Percentiles rank a stretch among this genome's conserved stretches.
Evolutionary conservation across 2,113 vertebrate genomes (phyloP).

Genomic region (Bettongia penicillata): DNA sequence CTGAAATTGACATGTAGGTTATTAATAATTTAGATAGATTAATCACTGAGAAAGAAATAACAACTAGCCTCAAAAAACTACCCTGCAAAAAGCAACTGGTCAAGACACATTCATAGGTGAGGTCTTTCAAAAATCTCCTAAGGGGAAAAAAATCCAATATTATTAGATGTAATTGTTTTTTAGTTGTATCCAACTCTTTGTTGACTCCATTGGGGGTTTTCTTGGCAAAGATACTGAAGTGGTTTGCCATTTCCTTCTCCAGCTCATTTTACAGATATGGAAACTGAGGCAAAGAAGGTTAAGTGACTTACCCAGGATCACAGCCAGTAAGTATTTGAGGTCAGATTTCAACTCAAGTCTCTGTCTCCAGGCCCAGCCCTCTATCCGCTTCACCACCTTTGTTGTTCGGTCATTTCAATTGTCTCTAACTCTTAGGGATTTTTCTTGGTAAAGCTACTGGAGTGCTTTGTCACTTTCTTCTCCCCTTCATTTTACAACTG

Average conservation of each 20-base stretch:
- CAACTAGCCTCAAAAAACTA: background rate
- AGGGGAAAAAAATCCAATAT: background rate
- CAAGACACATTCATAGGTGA: background rate
- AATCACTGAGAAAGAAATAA: background rate
- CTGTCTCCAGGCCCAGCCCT: no score
- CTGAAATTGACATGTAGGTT: background rate
- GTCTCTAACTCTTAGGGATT: background rate
- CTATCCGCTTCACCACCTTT: no score
- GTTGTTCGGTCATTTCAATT: no score
- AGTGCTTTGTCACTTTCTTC: background rate
- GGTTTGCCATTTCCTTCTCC: no score
- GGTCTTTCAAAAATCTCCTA: background rate
- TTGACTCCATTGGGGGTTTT: no score
- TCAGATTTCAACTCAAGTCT: no score
- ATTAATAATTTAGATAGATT: background rate
- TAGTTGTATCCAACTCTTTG: background rate
- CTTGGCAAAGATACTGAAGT: no score
- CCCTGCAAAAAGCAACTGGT: background rate
- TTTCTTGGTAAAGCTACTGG: background rate
- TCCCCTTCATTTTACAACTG: background rate
- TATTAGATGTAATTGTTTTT: background rate
- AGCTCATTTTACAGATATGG: no score
- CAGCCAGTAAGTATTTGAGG: no score
- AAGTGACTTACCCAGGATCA: no score
- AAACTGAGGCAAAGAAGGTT: no score